Evolutionary conservation across 2,113 vertebrate genomes (phyloP), one percentile per base, ranked within the genome.

Genomic region (Myotis davidii): DNA sequence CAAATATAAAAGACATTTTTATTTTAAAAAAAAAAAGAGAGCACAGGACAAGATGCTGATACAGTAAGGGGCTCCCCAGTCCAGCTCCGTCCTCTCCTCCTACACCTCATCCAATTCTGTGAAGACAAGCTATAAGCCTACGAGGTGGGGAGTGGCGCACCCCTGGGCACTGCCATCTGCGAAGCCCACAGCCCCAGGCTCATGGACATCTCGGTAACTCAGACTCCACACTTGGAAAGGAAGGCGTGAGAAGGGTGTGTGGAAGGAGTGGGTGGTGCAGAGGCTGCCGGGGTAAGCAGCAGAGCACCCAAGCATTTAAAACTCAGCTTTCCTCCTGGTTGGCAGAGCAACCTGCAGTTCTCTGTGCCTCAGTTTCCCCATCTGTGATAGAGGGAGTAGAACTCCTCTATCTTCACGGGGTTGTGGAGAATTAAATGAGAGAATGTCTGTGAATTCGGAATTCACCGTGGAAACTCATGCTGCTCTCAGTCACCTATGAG

Each of bases 131-230:
- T 39, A 27, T 12, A 25, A 77, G 39, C 39, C 70, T 13, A 34
- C 16, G 4, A 69, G n/a, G 23, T 23, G 9, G 37, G 45, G 54
- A 39, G 16, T 23, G 16, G n/a, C 10, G 6, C 56, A 37, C 2
- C 5, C 23, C 32, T 70, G 9, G 13, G 13, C 14, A 59, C 16
- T 7, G 25, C 6, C 17, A 12, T 29, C n/a, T 29, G 10, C 0
- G 3, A 64, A 29, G 39, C 34, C 29, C 42, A 81, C 20, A 6
- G 6, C 25, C 64, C 16, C 84, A 59, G 29, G 48, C 78, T 32
- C 32, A 4, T 5, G 29, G 59, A 42, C 20, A 81, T 72, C 59
- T 45, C 3, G 0, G 6, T 32, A 56, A 83, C 21, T 48, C 5
- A 50, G 89, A 83, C 5, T 6, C 14, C 20, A 29, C 29, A 32